Percentiles rank a stretch among this genome's conserved stretches.
Evolutionary conservation across 1,140 invertebrate genomes (phyloP).

Genomic region (Drosophila ercepeae): DNA sequence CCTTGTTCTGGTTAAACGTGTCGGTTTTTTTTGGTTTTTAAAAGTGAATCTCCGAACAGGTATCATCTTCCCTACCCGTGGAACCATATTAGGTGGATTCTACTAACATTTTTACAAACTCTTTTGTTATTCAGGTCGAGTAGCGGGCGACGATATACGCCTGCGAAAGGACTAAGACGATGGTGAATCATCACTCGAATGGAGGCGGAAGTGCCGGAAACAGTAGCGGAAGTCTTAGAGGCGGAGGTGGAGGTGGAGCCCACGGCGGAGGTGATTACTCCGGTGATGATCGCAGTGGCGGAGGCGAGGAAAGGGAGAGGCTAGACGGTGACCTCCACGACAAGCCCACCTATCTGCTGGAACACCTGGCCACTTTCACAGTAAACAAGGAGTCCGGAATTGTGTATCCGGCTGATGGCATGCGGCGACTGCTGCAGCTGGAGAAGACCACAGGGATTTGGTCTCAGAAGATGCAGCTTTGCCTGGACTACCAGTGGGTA

Average conservation of each 20-base stretch:
- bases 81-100: background rate
- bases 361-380: constrained; percentile 99
- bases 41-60: background rate
- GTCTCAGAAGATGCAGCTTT: constrained; percentile 98
- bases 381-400: constrained; percentile 95
- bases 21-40: background rate
- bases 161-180: constrained; percentile 12
- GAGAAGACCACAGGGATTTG: constrained; percentile 98
- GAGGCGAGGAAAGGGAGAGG: constrained; percentile 74
- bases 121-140: background rate
- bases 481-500: constrained; percentile 94
- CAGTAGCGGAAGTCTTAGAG: constrained; percentile 56
- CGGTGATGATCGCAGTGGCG: constrained; percentile 77
- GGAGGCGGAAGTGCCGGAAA: constrained; percentile 70
- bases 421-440: constrained; percentile 96
- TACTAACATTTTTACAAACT: background rate
- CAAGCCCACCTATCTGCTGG: constrained; percentile 93
- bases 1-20: constrained; percentile 1
- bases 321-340: constrained; percentile 84
- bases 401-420: constrained; percentile 96
- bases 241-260: constrained; percentile 62
- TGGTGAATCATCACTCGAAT: constrained; percentile 75
- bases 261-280: constrained; percentile 71
- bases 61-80: background rate
- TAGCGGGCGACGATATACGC: background rate